A percentile compares a stretch with the other conserved stretches of the same genome.
These are phyloP conservation scores for Theropithecus gelada DNA, from an alignment of 2,113 vertebrate genomes.

Conservation along the genomic window DNA sequence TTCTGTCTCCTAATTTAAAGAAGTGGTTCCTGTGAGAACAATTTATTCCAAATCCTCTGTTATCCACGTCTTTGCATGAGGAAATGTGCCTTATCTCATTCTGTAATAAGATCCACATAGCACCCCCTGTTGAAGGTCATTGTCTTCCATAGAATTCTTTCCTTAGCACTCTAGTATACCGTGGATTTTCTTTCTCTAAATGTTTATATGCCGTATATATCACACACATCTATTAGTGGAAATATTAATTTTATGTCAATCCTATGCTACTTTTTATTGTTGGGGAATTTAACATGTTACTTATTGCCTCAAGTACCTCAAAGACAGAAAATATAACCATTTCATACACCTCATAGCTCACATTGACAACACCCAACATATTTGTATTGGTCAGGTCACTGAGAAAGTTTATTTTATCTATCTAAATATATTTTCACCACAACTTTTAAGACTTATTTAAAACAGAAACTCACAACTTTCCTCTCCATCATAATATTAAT, in stretches of 20 bases:
- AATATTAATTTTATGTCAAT: neutral
- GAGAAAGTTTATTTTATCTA: neutral
- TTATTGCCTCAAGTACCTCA: neutral
- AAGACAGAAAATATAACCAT: neutral
- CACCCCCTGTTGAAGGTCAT: fast-evolving
- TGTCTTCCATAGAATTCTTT: neutral
- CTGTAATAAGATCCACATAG: neutral
- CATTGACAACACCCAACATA: neutral
- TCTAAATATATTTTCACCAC: neutral
- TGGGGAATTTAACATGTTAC: neutral
- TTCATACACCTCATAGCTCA: neutral
- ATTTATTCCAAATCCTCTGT: neutral
- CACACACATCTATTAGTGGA: neutral
- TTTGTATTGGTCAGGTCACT: neutral
- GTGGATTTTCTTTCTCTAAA: neutral
- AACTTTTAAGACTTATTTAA: neutral
- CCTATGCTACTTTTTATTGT: neutral
- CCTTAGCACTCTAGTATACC: too few relatives aligned
- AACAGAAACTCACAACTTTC: neutral
- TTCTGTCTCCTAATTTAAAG: neutral
- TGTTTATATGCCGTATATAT: neutral
- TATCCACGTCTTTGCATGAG: neutral
- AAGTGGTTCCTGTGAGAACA: neutral
- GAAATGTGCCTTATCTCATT: neutral
- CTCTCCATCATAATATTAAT: neutral